These are phyloP conservation scores for Pelobates fuscus DNA, from an alignment of 2,113 vertebrate genomes.

Conservation along the genomic window DNA sequence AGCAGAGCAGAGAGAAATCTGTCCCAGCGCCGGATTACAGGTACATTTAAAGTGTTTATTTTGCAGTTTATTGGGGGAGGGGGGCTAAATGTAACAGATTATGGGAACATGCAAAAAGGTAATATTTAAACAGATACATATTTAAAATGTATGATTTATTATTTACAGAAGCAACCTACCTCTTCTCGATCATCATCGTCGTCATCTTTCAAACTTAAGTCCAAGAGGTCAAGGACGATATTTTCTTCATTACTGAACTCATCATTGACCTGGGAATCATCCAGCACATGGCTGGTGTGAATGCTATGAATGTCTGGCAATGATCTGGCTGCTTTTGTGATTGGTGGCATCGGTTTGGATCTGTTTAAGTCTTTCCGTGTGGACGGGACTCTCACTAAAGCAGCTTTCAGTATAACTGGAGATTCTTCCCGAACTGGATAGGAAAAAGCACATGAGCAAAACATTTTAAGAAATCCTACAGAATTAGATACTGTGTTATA, in stretches of 20 bases:
- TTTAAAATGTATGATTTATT: too few relatives aligned
- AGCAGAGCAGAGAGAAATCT: too few relatives aligned
- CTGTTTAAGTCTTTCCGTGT: constrained; percentile 69
- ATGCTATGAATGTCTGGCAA: constrained; percentile 56
- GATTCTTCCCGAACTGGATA: constrained; percentile 42
- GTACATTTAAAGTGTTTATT: too few relatives aligned
- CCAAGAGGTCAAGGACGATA: constrained; percentile 65
- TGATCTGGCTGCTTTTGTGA: constrained; percentile 61
- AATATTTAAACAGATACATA: too few relatives aligned
- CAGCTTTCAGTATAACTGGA: constrained; percentile 67
- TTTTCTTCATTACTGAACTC: constrained; percentile 59
- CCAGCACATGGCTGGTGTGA: constrained; percentile 28
- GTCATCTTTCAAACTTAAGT: constrained; percentile 65
- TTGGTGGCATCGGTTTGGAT: constrained; percentile 72
- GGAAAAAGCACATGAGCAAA: background rate
- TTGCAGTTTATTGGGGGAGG: too few relatives aligned
- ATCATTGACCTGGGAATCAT: constrained; percentile 30
- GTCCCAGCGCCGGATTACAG: too few relatives aligned
- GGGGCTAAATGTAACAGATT: too few relatives aligned
- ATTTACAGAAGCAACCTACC: too few relatives aligned
- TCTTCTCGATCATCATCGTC: constrained; percentile 81
- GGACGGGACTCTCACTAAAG: constrained; percentile 67
- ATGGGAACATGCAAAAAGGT: too few relatives aligned
- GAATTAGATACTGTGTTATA: too few relatives aligned
- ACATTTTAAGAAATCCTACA: too few relatives aligned